Conservation (phyloP, 2,888 invertebrate species). For the Branchinecta sandiegonensis region DNA sequence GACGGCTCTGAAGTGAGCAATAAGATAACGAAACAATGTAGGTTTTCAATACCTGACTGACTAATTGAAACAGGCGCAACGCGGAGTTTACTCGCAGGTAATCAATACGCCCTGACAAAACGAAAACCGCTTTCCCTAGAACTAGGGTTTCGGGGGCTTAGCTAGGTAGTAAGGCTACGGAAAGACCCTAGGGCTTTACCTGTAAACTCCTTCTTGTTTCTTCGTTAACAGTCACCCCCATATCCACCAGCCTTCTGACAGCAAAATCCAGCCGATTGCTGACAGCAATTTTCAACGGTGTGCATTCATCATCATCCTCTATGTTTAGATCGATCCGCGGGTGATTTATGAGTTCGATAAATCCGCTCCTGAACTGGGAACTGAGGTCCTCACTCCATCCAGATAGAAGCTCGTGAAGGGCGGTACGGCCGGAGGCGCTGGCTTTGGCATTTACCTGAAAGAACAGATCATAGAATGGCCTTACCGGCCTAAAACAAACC, state of each 20-base stretch:
- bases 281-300: slow-evolving; percentile 22
- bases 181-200: neutral
- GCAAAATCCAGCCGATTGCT: slow-evolving; percentile 14
- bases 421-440: slow-evolving; percentile 14
- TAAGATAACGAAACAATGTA: too few relatives aligned
- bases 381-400: slow-evolving; percentile 19
- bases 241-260: slow-evolving; percentile 18
- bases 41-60: too few relatives aligned
- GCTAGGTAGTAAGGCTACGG: too few relatives aligned
- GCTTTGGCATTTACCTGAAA: slow-evolving; percentile 19
- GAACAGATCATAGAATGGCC: neutral
- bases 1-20: too few relatives aligned
- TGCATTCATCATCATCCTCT: slow-evolving; percentile 21
- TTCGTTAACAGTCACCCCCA: slow-evolving; percentile 20
- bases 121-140: too few relatives aligned
- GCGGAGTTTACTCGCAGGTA: too few relatives aligned
- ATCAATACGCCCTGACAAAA: too few relatives aligned
- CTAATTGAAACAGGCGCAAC: too few relatives aligned
- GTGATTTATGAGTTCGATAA: slow-evolving; percentile 19
- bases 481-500: too few relatives aligned
- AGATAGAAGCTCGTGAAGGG: slow-evolving; percentile 21
- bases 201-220: neutral
- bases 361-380: slow-evolving; percentile 17
- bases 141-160: too few relatives aligned
- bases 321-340: slow-evolving; percentile 20